Evolutionary conservation across 1,140 invertebrate genomes (phyloP).

Genomic region (Sinella curviseta): DNA sequence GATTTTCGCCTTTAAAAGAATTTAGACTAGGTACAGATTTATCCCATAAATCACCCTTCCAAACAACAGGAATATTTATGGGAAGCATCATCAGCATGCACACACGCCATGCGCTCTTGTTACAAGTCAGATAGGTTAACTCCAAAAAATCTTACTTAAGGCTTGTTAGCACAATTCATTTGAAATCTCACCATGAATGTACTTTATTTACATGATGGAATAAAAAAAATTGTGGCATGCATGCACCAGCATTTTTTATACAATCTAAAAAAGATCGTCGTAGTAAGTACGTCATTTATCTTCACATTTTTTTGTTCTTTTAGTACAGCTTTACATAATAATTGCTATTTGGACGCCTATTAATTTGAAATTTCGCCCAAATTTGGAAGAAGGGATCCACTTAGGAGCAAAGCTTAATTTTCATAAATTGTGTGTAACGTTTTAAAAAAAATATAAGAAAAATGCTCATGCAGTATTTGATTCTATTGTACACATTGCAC

Average conservation of each 20-base stretch:
- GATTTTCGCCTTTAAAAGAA: background rate
- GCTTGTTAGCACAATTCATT: slow-evolving; percentile 6
- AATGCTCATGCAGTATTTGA: too few relatives aligned
- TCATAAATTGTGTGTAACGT: too few relatives aligned
- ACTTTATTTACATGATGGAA: background rate
- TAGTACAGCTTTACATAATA: background rate
- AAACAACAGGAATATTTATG: slow-evolving; percentile 21
- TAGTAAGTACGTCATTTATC: background rate
- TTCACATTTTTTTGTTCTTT: background rate
- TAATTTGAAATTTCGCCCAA: background rate
- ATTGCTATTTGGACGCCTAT: background rate
- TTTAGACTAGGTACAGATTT: background rate
- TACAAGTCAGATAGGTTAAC: background rate
- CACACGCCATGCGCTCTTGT: background rate
- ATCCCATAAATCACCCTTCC: slow-evolving; percentile 12
- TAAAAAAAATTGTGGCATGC: background rate
- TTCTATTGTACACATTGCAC: too few relatives aligned
- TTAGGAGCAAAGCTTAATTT: background rate
- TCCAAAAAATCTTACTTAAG: background rate
- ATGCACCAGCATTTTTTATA: background rate
- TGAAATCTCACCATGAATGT: background rate
- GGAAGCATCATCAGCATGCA: background rate
- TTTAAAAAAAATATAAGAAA: too few relatives aligned
- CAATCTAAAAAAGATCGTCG: background rate
- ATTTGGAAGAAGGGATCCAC: background rate